Evolutionary conservation across 2,888 invertebrate genomes (phyloP), one percentile per base, ranked within the genome.

Genomic region (Leucophora obtusa): DNA sequence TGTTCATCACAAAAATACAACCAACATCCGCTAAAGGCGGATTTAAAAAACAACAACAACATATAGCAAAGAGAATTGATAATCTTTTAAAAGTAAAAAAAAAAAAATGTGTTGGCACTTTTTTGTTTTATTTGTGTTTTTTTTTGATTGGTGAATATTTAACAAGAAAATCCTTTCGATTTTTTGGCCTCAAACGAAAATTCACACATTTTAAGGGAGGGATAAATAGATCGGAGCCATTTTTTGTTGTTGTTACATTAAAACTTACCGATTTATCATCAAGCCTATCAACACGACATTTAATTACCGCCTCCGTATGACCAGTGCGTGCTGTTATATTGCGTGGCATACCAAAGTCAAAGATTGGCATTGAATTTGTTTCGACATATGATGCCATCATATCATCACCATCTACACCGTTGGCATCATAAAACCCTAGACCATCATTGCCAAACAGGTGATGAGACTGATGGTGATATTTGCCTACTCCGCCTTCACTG

Each of bases 241-340:
- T 10, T 9, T 60, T 53, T 15, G 6, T 15, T 35, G n/a, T n/a
- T 56, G 24, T 7, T n/a, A 47, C 11, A 14, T 10, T 51, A 18
- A 28, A 28, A 85, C 87, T 86, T 90, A 96, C 96, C 92, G 95
- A 95, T 92, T 96, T 96, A 91, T 96, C 96, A 69, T 96, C 95
- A 43, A 96, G 93, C 88, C 95, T 95, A 91, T 96, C 95, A 83
- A 96, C 96, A 88, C 96, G 93, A 91, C 96, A 96, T 90, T 96
- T 96, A 87, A 96, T 93, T 91, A 96, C 95, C 65, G 96, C 96
- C 80, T 88, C 87, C 82, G 96, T 95, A 91, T 96, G 96, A 11
- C 96, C 96, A 78, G 96, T 95, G 84, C 96, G 95, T 21, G 95
- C 95, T 62, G 96, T 96, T 85, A 96, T 95, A 91, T 96, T 96